Conservation (phyloP, 2,113 vertebrate genomes). For the Chloebia gouldiae region DNA sequence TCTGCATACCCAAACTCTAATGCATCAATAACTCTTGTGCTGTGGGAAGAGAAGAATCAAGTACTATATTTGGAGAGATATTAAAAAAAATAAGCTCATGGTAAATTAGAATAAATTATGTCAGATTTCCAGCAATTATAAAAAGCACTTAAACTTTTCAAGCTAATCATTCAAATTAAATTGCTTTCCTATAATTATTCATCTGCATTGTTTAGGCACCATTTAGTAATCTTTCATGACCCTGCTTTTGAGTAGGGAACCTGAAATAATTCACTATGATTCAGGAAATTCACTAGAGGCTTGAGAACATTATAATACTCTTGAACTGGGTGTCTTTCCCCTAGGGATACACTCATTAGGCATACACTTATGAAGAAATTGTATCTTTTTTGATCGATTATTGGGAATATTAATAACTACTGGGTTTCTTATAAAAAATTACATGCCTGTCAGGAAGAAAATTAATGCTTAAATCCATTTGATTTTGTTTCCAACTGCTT, state of each 20-base stretch:
- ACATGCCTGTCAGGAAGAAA: background rate
- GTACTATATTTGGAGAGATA: background rate
- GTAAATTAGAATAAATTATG: background rate
- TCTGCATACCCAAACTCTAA: background rate
- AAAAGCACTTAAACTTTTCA: background rate
- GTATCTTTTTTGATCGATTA: background rate
- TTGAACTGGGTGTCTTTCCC: background rate
- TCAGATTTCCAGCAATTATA: background rate
- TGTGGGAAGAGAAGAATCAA: background rate
- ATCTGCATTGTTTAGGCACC: background rate
- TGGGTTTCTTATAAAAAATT: background rate
- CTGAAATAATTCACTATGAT: background rate
- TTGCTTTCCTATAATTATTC: background rate
- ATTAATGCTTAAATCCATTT: background rate
- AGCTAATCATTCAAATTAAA: slow-evolving; percentile 1
- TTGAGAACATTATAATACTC: background rate
- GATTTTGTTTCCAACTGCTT: background rate
- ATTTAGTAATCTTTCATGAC: background rate
- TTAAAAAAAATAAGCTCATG: background rate
- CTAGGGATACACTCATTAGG: background rate
- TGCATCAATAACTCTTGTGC: background rate
- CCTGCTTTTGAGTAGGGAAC: background rate
- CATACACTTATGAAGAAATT: background rate
- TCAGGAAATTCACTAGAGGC: background rate
- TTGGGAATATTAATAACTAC: background rate